Evolutionary conservation across 2,888 invertebrate genomes (phyloP), one percentile per base, ranked within the genome.

Genomic region (Cyrtodaria siliqua): DNA sequence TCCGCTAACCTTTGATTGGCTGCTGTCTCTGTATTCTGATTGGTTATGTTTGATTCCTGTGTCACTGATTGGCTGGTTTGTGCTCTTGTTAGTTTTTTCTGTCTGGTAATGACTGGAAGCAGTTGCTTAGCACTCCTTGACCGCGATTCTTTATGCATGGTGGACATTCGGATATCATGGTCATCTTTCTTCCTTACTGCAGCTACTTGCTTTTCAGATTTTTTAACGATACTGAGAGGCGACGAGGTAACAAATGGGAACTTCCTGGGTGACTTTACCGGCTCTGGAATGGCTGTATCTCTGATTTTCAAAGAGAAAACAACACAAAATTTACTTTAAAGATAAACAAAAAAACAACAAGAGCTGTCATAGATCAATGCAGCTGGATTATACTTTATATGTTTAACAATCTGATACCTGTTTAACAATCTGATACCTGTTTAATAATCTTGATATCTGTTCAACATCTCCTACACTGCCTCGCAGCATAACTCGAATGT

Each of bases 231-330:
- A 56, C 69, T 61, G 27, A 80, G 52, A 9, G 80, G 76, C 16
- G 80, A 80, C 2, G 79, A 80, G 9, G 77, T 47, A n/a, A n/a
- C n/a, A n/a, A 81, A 77, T 0, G 78, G 62, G 44, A 81, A 81
- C 27, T 74, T 81, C 52, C 68, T 74, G 9, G 81, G 74, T 12
- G 77, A 74, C 42, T 75, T 77, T 16, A 57, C 50, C 6, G 72
- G 29, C 27, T 83, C 83, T 24, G 68, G 73, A 20, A 78, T 63
- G 20, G 71, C 73, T 33, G 76, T 69, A 44, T 83, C 83, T 27
- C 83, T 83, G 52, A n/a, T n/a, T n/a, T n/a, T n/a, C n/a, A n/a
- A n/a, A n/a, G n/a, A n/a, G n/a, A n/a, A n/a, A n/a, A n/a, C n/a
- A n/a, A n/a, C n/a, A n/a, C n/a, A n/a, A n/a, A n/a, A n/a, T n/a